A percentile compares a stretch with the other conserved stretches of the same genome.
phyloP scores from a whole-genome alignment of 2,797 vertebrate species.

The Corythornis leucogaster region DNA sequence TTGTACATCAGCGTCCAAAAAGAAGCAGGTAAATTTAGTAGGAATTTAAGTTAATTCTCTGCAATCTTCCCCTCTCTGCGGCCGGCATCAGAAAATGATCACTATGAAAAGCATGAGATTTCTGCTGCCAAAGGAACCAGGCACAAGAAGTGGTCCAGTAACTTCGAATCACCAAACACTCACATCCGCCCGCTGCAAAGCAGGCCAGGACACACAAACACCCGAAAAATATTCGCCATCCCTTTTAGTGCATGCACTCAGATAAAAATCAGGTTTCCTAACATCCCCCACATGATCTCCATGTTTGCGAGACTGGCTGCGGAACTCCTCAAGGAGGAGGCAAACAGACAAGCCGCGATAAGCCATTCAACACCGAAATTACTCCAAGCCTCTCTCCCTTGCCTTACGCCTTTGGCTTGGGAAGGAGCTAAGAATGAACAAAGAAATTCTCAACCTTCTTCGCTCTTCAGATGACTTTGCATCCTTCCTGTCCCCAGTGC shows the following conservation, averaged over 20 bases:
- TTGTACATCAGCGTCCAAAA: constrained; percentile 77
- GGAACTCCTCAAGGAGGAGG: neutral
- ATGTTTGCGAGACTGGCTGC: neutral
- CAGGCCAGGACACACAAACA: neutral
- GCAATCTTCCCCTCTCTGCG: constrained; percentile 47
- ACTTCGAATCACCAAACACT: neutral
- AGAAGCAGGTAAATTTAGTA: constrained; percentile 76
- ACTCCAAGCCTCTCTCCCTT: neutral
- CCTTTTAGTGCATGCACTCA: neutral
- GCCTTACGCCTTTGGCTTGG: constrained; percentile 24
- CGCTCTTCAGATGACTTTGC: constrained; percentile 39
- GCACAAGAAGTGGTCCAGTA: neutral
- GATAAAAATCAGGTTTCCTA: neutral
- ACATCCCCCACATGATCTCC: neutral
- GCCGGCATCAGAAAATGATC: constrained; percentile 15
- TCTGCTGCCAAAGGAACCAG: neutral
- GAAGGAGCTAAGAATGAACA: constrained; percentile 33
- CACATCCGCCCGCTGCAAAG: neutral
- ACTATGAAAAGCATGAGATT: constrained; percentile 10
- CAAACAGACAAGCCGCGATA: neutral
- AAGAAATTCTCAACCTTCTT: constrained; percentile 40
- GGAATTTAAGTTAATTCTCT: constrained; percentile 73
- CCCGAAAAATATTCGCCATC: neutral
- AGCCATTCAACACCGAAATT: neutral
- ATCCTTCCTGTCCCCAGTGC: constrained; percentile 55